A percentile compares a stretch with the other conserved stretches of the same genome.
Conservation (phyloP, 2,797 vertebrate genomes). For the Ara ararauna region DNA sequence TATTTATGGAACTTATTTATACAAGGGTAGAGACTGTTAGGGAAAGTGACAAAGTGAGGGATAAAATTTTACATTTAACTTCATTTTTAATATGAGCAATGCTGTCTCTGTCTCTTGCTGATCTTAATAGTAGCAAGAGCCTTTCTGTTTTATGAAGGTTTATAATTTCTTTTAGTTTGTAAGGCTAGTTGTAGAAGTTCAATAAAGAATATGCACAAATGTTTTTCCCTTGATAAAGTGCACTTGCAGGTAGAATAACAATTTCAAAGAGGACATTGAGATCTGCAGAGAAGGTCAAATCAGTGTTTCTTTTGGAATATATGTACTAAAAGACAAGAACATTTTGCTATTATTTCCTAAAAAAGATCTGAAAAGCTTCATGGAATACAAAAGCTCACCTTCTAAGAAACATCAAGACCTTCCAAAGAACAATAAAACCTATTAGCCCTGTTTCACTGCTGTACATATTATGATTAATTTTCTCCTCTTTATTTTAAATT, state of each 20-base stretch:
- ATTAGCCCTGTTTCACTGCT: background rate
- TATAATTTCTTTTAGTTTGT: background rate
- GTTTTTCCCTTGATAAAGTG: background rate
- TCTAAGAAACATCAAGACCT: background rate
- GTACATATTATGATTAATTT: background rate
- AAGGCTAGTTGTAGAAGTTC: background rate
- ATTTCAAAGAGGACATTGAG: background rate
- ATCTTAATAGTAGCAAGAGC: background rate
- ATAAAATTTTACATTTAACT: background rate
- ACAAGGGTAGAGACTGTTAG: background rate
- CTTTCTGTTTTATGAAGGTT: background rate
- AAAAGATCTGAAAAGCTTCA: background rate
- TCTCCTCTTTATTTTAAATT: slow-evolving; percentile 10
- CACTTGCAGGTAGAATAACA: background rate
- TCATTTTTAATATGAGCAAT: background rate
- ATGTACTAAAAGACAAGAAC: background rate
- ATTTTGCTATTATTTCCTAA: slow-evolving; percentile 5
- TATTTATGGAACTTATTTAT: background rate
- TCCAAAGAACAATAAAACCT: background rate
- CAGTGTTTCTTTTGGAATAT: background rate
- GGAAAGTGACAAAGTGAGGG: background rate
- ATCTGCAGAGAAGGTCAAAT: background rate
- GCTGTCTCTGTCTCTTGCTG: background rate
- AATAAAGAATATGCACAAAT: background rate
- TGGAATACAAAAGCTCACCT: background rate